These are phyloP conservation scores for Spialia ferax DNA, from an alignment of 2,888 invertebrate genomes.

Conservation along the genomic window DNA sequence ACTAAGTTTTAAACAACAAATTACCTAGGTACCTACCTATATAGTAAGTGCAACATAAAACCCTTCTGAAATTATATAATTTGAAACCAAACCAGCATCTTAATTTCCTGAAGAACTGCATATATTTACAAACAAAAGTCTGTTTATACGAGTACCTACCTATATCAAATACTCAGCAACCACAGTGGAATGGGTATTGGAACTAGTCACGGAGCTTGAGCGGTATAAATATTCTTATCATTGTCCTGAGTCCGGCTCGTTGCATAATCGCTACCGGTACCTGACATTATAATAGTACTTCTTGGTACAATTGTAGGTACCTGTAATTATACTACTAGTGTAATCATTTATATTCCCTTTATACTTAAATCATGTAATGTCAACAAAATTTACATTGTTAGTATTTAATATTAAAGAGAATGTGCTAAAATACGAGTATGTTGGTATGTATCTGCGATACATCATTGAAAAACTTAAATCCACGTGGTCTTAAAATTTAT, in stretches of 20 bases:
- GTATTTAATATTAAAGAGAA: constrained; percentile 14
- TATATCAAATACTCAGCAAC: constrained; percentile 41
- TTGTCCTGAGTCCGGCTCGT: constrained; percentile 79
- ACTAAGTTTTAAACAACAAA: no score
- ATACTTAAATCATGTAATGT: constrained; percentile 40
- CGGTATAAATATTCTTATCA: constrained; percentile 67
- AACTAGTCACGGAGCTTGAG: constrained; percentile 69
- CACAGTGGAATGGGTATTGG: constrained; percentile 50
- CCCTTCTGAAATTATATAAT: no score
- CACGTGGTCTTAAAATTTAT: no score
- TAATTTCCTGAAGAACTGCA: constrained; percentile 1
- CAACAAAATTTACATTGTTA: constrained; percentile 7
- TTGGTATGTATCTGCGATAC: no score
- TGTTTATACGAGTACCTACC: no score
- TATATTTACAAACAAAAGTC: constrained; percentile 5
- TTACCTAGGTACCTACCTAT: no score
- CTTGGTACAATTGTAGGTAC: constrained; percentile 55
- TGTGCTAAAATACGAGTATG: constrained; percentile 20
- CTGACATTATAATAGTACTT: constrained; percentile 60
- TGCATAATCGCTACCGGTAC: constrained; percentile 75
- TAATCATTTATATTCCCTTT: constrained; percentile 50
- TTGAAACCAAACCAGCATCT: no score
- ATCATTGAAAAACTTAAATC: no score
- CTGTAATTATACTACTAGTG: constrained; percentile 61
- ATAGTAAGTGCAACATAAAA: no score